Evolutionary conservation across 1,140 invertebrate species (phyloP), one percentile per base, ranked within the genome.

Genomic region (Nymphalis io): DNA sequence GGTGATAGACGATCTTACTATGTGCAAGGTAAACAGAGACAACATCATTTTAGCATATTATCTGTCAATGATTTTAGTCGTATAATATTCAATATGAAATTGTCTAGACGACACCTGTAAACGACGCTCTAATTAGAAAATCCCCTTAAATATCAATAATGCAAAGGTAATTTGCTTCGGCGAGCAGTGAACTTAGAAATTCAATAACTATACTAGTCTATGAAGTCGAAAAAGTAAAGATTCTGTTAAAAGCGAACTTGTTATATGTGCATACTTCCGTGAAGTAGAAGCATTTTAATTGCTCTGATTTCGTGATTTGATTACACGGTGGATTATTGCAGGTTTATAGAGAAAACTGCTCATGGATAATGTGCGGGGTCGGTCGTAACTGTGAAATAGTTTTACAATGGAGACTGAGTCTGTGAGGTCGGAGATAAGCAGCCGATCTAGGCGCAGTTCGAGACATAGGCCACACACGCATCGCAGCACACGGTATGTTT

Each of bases 381-480:
- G 53, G 64, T 75, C 51, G 63, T 77, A 71, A 72, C 60, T 76
- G 60, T 75, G 53, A 68, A 68, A 75, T 68, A 72, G 60, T 60
- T 60, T 73, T 75, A 85, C 53, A 66, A 94, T 94, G 93, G 93
- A 94, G 88, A 94, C 93, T 71, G 93, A 94, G 83, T 94, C 93
- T 61, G 93, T 94, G 75, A 92, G 93, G 75, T 94, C 93, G 39
- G 93, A 94, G 78, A 89, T 93, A 71, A 94, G 93, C 84, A 92
- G 93, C 73, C 90, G 93, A 70, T 94, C 93, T 40, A 87, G 93
- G 81, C 84, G 93, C 39, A 94, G 93, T 68, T 93, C 94, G 55
- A 78, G 93, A 64, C 93, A 94, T 72, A 79, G 93, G 40, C 92
- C 93, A 70, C 93, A 94, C 81, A 93, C 93, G 6, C 93, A 94